These are phyloP conservation scores for Rhaphigaster nebulosa DNA, from an alignment of 2,888 invertebrate species.

Conservation along the genomic window DNA sequence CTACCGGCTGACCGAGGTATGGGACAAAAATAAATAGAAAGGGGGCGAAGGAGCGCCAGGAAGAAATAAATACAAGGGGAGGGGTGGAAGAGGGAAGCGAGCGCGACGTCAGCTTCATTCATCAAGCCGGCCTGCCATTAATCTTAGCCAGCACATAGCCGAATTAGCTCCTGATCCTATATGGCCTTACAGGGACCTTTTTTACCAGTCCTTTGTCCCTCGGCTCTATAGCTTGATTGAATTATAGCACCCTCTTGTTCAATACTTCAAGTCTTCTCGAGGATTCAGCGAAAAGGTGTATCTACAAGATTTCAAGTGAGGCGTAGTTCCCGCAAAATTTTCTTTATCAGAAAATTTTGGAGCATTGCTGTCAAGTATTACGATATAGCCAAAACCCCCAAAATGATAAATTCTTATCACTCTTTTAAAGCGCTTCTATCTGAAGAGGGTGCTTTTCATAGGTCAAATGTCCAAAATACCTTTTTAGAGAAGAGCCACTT, in stretches of 20 bases:
- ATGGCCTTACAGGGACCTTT: neutral
- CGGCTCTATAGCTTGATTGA: neutral
- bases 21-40: conserved; percentile 30
- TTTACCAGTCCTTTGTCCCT: conserved; percentile 12
- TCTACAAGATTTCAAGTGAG: neutral
- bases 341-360: neutral
- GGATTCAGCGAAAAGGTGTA: neutral
- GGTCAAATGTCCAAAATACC: too few relatives aligned
- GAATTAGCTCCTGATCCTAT: conserved; percentile 24
- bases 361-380: neutral
- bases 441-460: too few relatives aligned
- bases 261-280: neutral
- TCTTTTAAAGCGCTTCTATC: too few relatives aligned
- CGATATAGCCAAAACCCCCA: too few relatives aligned
- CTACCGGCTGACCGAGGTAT: conserved; percentile 19
- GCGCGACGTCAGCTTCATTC: conserved; percentile 41
- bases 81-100: neutral
- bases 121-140: neutral
- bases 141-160: neutral
- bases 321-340: neutral
- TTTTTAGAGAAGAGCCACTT: too few relatives aligned
- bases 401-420: too few relatives aligned
- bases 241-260: conserved; percentile 7
- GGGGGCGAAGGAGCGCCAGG: neutral
- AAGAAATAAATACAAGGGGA: conserved; percentile 23